Evolutionary conservation across 2,888 invertebrate species (phyloP).

Genomic region (Ectemnius lituratus): DNA sequence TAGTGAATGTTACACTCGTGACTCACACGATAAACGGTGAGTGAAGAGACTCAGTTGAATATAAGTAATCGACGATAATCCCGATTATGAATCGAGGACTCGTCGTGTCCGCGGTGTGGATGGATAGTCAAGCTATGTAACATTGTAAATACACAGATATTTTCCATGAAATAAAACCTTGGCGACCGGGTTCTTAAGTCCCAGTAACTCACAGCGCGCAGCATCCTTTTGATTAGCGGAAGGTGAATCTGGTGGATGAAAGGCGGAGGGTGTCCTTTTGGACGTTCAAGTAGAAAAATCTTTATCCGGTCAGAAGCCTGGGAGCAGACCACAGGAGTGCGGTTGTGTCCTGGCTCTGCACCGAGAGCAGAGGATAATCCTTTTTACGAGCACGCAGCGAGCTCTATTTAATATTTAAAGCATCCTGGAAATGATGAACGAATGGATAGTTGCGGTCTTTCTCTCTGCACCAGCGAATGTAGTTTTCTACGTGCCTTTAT

Average conservation of each 20-base stretch:
- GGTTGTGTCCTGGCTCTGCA: constrained; percentile 44
- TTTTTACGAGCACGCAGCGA: constrained; percentile 70
- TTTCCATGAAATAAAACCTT: constrained; percentile 72
- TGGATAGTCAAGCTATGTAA: constrained; percentile 55
- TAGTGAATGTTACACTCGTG: too few relatives aligned
- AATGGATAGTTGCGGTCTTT: constrained; percentile 74
- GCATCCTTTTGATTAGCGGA: neutral
- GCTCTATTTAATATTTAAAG: constrained; percentile 77
- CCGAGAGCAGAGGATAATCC: constrained; percentile 63
- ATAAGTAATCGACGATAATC: neutral
- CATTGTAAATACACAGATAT: constrained; percentile 75
- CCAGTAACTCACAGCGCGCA: constrained; percentile 5
- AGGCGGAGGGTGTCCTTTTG: neutral
- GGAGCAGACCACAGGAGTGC: constrained; percentile 32
- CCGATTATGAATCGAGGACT: too few relatives aligned
- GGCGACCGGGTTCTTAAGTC: constrained; percentile 65
- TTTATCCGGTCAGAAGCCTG: constrained; percentile 26
- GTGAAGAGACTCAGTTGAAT: neutral
- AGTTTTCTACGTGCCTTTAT: constrained; percentile 61
- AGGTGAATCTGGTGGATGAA: neutral
- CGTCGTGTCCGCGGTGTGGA: constrained; percentile 3
- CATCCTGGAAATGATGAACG: constrained; percentile 72
- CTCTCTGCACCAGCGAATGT: constrained; percentile 29
- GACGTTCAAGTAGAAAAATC: constrained; percentile 35
- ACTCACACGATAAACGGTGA: too few relatives aligned